Evolutionary conservation across 2,797 vertebrate genomes (phyloP).

Genomic region (Alcedo atthis): DNA sequence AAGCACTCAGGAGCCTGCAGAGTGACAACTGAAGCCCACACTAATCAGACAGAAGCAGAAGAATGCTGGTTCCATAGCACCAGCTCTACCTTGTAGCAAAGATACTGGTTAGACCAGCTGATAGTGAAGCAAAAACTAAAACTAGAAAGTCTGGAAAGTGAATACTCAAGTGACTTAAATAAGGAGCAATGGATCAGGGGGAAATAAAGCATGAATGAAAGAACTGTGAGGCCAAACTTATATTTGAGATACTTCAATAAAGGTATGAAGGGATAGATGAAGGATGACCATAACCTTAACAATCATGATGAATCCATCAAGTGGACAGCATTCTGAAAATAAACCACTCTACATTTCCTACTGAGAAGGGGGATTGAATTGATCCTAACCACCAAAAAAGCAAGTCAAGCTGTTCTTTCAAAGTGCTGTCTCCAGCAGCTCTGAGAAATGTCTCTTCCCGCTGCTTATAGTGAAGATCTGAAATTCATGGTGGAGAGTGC

Average conservation of each 20-base stretch:
- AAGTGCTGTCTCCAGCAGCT: neutral
- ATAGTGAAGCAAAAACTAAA: neutral
- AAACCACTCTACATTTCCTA: neutral
- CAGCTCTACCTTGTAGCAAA: neutral
- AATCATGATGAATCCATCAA: neutral
- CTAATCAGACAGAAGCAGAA: neutral
- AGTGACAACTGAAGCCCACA: neutral
- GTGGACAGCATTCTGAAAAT: neutral
- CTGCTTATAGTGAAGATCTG: neutral
- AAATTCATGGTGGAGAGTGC: neutral
- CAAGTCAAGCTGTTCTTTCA: neutral
- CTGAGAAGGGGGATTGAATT: neutral
- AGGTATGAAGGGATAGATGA: neutral
- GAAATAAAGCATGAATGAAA: neutral
- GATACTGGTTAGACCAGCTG: neutral
- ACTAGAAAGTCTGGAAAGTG: neutral
- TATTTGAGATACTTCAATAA: neutral
- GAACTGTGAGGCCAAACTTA: neutral
- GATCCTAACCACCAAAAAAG: neutral
- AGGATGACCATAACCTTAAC: neutral
- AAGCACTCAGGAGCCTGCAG: neutral
- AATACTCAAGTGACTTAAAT: neutral
- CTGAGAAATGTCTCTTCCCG: neutral
- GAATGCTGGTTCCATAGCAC: neutral
- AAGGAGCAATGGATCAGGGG: rapidly evolving